Evolutionary conservation across 2,888 invertebrate genomes (phyloP).

Genomic region (Cyaniris semiargus): DNA sequence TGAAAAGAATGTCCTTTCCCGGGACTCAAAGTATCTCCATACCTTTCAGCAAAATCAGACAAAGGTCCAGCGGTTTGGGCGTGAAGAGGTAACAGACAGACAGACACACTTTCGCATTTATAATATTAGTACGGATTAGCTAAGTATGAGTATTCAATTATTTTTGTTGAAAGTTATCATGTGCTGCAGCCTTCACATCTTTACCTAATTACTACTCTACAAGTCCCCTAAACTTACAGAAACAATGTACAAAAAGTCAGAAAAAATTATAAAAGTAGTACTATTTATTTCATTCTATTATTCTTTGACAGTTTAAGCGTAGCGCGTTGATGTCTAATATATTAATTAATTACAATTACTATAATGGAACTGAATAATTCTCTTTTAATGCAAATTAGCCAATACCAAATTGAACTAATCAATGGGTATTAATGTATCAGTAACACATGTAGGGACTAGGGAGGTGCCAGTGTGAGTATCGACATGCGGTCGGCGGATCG

Average conservation of each 20-base stretch:
- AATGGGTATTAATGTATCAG: conserved; percentile 13
- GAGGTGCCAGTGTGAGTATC: conserved; percentile 55
- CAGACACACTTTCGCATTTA: no score
- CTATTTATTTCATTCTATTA: background rate
- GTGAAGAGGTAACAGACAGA: no score
- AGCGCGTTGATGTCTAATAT: background rate
- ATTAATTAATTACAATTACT: background rate
- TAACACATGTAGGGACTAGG: conserved; percentile 45
- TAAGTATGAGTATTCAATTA: background rate
- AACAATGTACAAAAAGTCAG: background rate
- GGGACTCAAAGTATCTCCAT: no score
- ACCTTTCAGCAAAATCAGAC: no score
- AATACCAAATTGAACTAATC: background rate
- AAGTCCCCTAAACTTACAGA: background rate
- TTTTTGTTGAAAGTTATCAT: background rate
- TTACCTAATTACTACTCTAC: background rate
- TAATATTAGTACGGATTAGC: no score
- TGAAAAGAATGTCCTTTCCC: no score
- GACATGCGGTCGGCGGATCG: conserved; percentile 54
- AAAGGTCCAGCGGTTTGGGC: no score
- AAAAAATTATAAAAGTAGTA: background rate
- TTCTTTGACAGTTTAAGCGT: background rate
- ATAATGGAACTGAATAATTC: background rate
- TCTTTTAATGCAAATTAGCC: background rate
- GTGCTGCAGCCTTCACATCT: background rate